Base-by-base conservation (phyloP, 2,797 vertebrate species). In the Bucorvus abyssinicus region DNA sequence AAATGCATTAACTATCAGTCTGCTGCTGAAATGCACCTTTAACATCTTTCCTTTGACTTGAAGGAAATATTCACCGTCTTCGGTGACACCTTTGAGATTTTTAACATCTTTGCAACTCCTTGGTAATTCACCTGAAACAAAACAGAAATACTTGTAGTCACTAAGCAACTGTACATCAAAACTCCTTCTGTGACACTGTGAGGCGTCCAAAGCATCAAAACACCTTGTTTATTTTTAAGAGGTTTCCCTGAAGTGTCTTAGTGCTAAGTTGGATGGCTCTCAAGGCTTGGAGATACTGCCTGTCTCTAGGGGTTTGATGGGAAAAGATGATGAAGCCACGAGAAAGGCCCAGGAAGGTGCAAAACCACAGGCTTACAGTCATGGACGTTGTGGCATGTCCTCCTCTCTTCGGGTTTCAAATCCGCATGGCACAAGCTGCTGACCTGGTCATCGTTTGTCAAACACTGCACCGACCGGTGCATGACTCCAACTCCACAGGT, bases 391-490 rank as follows among this genome's bases (percentile, higher is more conserved):
- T 97, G 98, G 95, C 99, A 99, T 20, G 95, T 60, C 93, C 98
- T 98, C 63, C 95, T 98, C 83, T 98, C 98, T 86, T 98, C 98
- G 0, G 99, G 99, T 93, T 97, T 98, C 80, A 96, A 53, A 21
- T 98, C 97, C 1, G 10, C n/a, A 3, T 96, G 97, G 96, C 99
- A 99, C 47, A 97, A 79, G 44, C 94, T 86, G 94, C 98, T 98
- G 93, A 98, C 96, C 68, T 98, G 98, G 77, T 98, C 98, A 1
- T 98, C 97, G 0, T 98, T 98, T 3, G 98, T 98, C 81, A 98
- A 78, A 92, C 99, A 99, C 93, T 98, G 98, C 96, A 99, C 98
- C 0, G 98, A 98, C 84, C 99, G 98, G 80, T 99, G 98, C 98
- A 98, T 98, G 96, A 98, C 97, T n/a, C 99, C 99, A 5, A 97